A percentile compares a stretch with the other conserved stretches of the same genome.
Evolutionary conservation across 2,888 invertebrate species (phyloP).

Genomic region (Patella ulyssiponensis): DNA sequence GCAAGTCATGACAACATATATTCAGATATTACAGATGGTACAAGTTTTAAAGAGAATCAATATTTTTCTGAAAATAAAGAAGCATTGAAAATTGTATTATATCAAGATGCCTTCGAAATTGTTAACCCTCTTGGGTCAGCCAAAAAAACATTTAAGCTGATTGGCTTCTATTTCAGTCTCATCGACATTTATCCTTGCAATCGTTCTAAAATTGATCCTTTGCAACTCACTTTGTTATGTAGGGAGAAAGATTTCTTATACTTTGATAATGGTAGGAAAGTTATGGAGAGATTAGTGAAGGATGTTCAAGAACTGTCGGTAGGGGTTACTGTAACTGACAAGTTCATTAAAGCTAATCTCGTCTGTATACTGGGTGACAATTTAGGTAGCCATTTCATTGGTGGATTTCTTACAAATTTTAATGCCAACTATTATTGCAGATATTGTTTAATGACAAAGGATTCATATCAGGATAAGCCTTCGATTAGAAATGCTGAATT

Average conservation of each 20-base stretch:
- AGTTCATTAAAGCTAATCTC: no score
- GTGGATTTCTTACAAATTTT: background rate
- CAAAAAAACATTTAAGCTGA: background rate
- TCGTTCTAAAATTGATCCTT: background rate
- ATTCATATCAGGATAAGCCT: slow-evolving; percentile 4
- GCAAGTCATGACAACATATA: no score
- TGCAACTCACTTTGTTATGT: background rate
- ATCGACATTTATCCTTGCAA: background rate
- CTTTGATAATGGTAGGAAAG: background rate
- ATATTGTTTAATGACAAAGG: slow-evolving; percentile 1
- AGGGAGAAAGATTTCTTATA: background rate
- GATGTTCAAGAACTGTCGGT: background rate
- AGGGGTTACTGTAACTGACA: no score
- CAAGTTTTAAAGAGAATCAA: background rate
- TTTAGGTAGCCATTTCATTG: no score
- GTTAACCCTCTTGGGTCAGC: slow-evolving; percentile 7
- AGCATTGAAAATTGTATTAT: slow-evolving; percentile 1
- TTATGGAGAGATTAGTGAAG: background rate
- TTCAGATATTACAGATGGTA: background rate
- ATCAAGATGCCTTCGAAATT: slow-evolving; percentile 3
- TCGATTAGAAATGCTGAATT: background rate
- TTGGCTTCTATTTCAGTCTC: background rate
- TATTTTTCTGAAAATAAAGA: slow-evolving; percentile 5
- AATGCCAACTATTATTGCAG: background rate
- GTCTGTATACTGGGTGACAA: no score